Percentiles rank a stretch among this genome's conserved stretches.
Evolutionary conservation across 2,797 vertebrate genomes (phyloP).

Genomic region (Pantherophis vulpinus): DNA sequence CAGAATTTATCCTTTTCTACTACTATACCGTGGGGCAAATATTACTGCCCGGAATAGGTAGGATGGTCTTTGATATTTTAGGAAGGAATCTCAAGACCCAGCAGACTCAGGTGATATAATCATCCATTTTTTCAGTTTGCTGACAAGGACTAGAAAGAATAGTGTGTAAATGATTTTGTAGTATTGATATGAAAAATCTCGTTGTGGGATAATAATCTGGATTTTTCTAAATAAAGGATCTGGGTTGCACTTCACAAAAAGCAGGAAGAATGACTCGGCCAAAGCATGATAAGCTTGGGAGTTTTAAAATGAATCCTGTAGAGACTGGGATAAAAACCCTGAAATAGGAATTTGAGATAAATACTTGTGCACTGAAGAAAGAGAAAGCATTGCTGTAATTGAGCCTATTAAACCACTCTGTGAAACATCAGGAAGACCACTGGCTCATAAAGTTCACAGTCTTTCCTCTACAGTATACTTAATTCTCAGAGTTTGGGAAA

Average conservation of each 20-base stretch:
- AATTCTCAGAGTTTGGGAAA: background rate
- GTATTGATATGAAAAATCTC: background rate
- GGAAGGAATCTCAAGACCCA: background rate
- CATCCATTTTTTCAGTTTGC: background rate
- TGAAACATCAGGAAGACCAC: background rate
- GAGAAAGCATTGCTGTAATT: background rate
- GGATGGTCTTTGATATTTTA: background rate
- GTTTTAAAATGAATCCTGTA: background rate
- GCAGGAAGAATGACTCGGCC: background rate
- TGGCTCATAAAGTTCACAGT: background rate
- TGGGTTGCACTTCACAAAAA: background rate
- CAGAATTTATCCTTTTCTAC: background rate
- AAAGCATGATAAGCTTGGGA: background rate
- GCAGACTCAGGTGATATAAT: background rate
- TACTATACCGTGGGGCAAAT: background rate
- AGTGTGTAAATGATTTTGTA: background rate
- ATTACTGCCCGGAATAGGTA: background rate
- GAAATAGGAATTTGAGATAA: background rate
- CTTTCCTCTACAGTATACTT: background rate
- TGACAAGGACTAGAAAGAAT: background rate
- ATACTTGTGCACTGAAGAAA: background rate
- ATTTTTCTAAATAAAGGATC: background rate
- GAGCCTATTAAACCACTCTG: background rate
- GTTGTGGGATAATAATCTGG: background rate
- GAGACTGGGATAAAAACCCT: background rate